Conservation (phyloP, 2,113 vertebrate genomes). For the Sisor rabdophorus region DNA sequence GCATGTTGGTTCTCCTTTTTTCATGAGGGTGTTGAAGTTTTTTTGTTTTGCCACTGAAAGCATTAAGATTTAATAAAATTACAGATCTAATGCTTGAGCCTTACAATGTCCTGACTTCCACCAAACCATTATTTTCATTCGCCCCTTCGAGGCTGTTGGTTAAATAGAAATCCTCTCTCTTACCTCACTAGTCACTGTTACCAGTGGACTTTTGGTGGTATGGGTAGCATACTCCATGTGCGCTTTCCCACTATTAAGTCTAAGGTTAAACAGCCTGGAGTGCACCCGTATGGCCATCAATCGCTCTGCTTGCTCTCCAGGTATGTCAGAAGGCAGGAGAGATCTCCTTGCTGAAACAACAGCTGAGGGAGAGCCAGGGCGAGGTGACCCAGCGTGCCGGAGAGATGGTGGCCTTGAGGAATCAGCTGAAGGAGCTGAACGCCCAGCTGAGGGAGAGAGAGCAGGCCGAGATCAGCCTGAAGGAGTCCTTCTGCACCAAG, state of each 20-base stretch:
- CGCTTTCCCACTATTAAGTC: not conserved
- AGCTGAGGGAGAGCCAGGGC: slow-evolving; percentile 81
- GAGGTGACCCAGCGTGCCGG: slow-evolving; percentile 83
- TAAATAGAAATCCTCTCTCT: not conserved
- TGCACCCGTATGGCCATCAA: slow-evolving; percentile 12
- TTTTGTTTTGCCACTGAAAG: not conserved
- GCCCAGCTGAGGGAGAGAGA: slow-evolving; percentile 80
- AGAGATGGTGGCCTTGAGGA: slow-evolving; percentile 79
- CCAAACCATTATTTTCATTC: not conserved
- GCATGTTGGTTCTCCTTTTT: not conserved
- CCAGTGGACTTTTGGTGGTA: not conserved
- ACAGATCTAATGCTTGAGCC: not conserved
- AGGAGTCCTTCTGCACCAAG: slow-evolving; percentile 83
- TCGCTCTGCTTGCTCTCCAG: slow-evolving; percentile 54
- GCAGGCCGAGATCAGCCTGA: slow-evolving; percentile 77
- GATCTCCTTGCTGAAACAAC: slow-evolving; percentile 86
- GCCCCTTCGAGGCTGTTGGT: not conserved
- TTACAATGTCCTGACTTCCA: not conserved
- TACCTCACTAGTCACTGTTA: not conserved
- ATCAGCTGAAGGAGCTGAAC: slow-evolving; percentile 80
- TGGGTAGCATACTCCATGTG: not conserved
- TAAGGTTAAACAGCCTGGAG: not conserved
- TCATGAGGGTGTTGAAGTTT: not conserved
- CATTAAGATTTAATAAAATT: not conserved
- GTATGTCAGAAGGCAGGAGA: slow-evolving; percentile 86